Conservation (phyloP, 2,888 invertebrate genomes). For the Unio delphinus region DNA sequence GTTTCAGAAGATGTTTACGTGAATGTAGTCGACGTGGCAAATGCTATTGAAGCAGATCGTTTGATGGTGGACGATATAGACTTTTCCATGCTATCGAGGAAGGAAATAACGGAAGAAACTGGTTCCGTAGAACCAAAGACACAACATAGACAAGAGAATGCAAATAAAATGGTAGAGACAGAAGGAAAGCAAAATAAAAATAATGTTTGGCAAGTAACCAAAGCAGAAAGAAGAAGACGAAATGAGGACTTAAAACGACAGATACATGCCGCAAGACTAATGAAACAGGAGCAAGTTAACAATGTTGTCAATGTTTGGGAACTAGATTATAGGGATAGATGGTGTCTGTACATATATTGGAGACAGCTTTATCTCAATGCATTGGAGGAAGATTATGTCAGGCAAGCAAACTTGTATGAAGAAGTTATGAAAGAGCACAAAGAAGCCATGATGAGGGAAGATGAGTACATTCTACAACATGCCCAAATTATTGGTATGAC, state of each 20-base stretch:
- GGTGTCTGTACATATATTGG: constrained; percentile 73
- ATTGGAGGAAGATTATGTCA: constrained; percentile 21
- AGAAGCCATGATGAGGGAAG: constrained; percentile 53
- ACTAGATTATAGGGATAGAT: constrained; percentile 57
- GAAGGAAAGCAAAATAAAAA: too few species aligned
- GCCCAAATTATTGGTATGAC: constrained; percentile 65
- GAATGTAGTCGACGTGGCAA: constrained; percentile 38
- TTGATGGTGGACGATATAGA: too few species aligned
- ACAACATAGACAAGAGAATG: too few species aligned
- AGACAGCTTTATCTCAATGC: constrained; percentile 30
- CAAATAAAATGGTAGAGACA: too few species aligned
- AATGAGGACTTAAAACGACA: too few species aligned
- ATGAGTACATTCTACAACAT: constrained; percentile 54
- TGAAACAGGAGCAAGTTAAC: too few species aligned
- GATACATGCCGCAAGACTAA: too few species aligned
- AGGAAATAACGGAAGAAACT: constrained; percentile 24
- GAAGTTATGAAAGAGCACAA: constrained; percentile 32
- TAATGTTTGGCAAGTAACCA: too few species aligned
- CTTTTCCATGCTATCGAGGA: constrained; percentile 13
- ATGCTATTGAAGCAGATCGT: constrained; percentile 16
- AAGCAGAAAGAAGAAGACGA: too few species aligned
- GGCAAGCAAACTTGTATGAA: constrained; percentile 44
- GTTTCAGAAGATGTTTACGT: constrained; percentile 37
- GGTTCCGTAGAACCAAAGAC: too few species aligned
- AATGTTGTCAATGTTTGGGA: too few species aligned